Evolutionary conservation across 92 coral and sea anemone species (phyloP).

Genomic region (Phymanthus crucifer): DNA sequence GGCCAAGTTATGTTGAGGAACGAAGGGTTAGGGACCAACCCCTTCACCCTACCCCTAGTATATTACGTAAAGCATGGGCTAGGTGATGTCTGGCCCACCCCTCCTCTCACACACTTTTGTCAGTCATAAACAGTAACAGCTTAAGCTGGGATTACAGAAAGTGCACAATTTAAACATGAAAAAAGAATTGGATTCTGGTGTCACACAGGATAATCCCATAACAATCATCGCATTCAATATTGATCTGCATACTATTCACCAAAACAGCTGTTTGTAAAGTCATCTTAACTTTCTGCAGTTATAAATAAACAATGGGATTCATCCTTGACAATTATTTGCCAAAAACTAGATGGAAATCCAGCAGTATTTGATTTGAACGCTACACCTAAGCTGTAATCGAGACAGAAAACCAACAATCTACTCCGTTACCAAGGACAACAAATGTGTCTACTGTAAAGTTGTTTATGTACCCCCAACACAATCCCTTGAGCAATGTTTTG

Average conservation of each 20-base stretch:
- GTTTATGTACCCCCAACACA: neutral
- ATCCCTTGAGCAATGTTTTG: neutral
- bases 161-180: neutral
- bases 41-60: too few species aligned
- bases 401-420: constrained; percentile 11
- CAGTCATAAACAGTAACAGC: too few species aligned
- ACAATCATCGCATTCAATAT: neutral
- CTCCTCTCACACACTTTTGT: too few species aligned
- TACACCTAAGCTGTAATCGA: constrained; percentile 2
- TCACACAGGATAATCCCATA: neutral
- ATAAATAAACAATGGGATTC: neutral
- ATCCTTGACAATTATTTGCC: neutral
- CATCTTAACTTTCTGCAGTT: neutral
- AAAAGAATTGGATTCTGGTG: neutral
- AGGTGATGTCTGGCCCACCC: too few species aligned
- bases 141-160: neutral
- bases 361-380: neutral
- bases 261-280: neutral
- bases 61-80: too few species aligned
- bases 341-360: neutral
- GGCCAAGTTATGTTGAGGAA: too few species aligned
- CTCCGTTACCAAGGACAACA: constrained; percentile 19
- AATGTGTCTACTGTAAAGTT: neutral
- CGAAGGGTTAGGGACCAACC: too few species aligned
- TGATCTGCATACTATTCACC: neutral